Conservation (phyloP, 1,140 invertebrate species). For the Drosophila nebulosa region DNA sequence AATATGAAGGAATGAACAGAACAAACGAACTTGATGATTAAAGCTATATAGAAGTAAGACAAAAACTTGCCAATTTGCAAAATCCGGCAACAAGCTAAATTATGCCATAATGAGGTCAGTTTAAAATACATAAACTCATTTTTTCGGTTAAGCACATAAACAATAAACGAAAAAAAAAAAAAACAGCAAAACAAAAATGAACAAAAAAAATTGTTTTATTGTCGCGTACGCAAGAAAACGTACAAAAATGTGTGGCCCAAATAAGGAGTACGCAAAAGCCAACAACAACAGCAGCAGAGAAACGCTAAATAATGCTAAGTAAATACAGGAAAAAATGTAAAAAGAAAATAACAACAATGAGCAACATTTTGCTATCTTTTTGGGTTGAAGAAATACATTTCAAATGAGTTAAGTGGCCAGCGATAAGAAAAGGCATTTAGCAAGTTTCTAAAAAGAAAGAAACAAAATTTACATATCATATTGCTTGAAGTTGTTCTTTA, state of each 20-base stretch:
- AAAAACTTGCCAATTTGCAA: conserved; percentile 20
- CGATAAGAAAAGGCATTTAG: background rate
- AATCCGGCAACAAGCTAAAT: background rate
- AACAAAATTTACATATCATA: background rate
- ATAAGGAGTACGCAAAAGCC: conserved; percentile 35
- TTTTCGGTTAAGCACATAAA: conserved; percentile 34
- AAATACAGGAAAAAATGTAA: conserved; percentile 38
- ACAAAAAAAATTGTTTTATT: conserved; percentile 47
- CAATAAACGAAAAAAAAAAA: conserved; percentile 36
- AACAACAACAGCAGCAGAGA: conserved; percentile 19
- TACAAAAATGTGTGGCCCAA: conserved; percentile 55
- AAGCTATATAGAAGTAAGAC: background rate
- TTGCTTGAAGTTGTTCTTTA: no score
- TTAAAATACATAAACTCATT: conserved; percentile 50
- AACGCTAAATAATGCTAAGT: conserved; percentile 46
- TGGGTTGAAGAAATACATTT: conserved; percentile 11
- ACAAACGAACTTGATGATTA: background rate
- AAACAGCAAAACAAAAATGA: conserved; percentile 34
- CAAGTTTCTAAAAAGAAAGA: background rate
- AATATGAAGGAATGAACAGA: background rate
- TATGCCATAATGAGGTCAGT: conserved; percentile 12
- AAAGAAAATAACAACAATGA: conserved; percentile 13
- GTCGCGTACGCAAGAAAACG: conserved; percentile 54
- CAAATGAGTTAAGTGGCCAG: background rate
- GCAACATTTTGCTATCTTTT: conserved; percentile 8